Percentiles rank a stretch among this genome's conserved stretches.
phyloP scores from a whole-genome alignment of 2,113 vertebrate species.

The Vulpes vulpes region DNA sequence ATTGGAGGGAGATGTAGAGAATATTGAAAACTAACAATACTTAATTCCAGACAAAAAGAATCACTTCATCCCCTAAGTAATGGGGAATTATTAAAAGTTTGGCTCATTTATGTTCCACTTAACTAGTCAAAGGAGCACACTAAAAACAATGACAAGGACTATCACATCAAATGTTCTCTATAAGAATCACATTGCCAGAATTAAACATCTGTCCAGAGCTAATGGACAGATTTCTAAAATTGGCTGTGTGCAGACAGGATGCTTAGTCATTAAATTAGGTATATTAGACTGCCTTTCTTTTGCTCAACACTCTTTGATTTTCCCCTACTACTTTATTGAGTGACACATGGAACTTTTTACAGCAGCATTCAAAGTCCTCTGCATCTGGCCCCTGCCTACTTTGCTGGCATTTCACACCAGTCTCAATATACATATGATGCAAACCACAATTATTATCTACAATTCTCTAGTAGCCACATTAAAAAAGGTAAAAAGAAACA shows the following conservation, averaged over 20 bases:
- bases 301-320: background rate
- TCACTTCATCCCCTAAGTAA: background rate
- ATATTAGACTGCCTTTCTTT: background rate
- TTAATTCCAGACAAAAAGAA: background rate
- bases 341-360: background rate
- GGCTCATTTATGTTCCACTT: background rate
- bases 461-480: background rate
- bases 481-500: slow-evolving; percentile 5
- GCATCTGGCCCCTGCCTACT: background rate
- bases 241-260: background rate
- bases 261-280: background rate
- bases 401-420: background rate
- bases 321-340: background rate
- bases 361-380: background rate
- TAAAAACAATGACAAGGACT: background rate
- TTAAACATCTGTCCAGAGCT: background rate
- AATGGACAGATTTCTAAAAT: background rate
- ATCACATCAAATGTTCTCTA: background rate
- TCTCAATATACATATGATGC: background rate
- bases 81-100: background rate
- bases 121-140: background rate
- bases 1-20: background rate
- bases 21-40: background rate
- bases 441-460: background rate
- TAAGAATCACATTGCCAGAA: background rate